Conservation (phyloP, 2,113 vertebrate species). For the Saguinus imperator region DNA sequence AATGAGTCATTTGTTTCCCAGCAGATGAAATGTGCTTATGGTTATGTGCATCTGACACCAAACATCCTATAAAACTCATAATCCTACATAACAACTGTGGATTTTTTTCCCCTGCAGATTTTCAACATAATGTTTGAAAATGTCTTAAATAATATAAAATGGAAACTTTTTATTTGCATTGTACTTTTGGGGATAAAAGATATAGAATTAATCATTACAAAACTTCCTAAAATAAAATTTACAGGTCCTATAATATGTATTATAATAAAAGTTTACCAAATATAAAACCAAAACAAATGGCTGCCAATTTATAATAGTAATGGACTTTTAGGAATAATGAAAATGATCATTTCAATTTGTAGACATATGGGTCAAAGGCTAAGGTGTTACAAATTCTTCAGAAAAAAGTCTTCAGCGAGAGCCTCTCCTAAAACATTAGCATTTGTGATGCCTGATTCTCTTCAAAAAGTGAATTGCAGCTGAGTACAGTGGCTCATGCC, state of each 20-base stretch:
- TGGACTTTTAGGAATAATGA: conserved; percentile 16
- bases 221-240: conserved; percentile 42
- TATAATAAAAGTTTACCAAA: conserved; percentile 13
- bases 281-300: conserved; percentile 39
- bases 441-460: not conserved
- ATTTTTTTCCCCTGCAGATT: not conserved
- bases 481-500: too few relatives aligned
- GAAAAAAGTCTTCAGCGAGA: not conserved
- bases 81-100: not conserved
- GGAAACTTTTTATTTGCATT: conserved; percentile 8
- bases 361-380: not conserved
- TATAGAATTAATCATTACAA: conserved; percentile 5
- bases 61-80: not conserved
- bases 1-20: not conserved
- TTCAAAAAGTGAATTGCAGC: conserved; percentile 8
- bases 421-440: not conserved
- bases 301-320: conserved; percentile 10
- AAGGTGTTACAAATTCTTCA: not conserved
- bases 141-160: conserved; percentile 15
- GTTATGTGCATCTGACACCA: not conserved
- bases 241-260: not conserved
- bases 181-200: not conserved
- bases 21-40: not conserved
- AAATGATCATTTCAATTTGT: conserved; percentile 21
- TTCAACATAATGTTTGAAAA: conserved; percentile 31